phyloP scores from a whole-genome alignment of 2,113 vertebrate genomes.

The Lagopus muta region DNA sequence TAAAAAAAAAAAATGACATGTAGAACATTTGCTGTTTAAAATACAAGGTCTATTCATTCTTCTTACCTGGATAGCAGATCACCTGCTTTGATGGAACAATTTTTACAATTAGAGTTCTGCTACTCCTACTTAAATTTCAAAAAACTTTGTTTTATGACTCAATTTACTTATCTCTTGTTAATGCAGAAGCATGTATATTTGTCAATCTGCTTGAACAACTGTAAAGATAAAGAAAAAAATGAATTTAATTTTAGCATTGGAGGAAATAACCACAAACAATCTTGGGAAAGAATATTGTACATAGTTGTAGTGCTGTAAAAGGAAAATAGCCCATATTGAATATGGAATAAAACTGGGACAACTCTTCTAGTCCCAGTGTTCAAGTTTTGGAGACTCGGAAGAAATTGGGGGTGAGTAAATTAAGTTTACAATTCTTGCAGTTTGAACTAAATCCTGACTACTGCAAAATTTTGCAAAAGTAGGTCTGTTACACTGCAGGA shows the following conservation, averaged over 20 bases:
- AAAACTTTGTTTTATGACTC: background rate
- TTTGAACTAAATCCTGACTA: background rate
- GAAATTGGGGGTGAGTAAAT: background rate
- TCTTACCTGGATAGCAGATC: background rate
- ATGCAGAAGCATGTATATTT: background rate
- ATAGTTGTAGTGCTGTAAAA: background rate
- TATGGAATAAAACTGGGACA: background rate
- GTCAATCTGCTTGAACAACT: background rate
- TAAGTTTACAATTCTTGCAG: background rate
- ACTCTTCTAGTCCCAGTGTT: background rate
- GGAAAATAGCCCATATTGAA: background rate
- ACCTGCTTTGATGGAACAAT: background rate
- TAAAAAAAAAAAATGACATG: background rate
- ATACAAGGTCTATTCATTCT: background rate
- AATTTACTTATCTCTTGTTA: background rate
- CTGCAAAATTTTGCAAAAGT: background rate
- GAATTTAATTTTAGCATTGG: background rate
- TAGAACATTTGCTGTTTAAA: background rate
- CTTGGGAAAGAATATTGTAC: background rate
- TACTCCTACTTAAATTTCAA: background rate
- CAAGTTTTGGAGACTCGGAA: background rate
- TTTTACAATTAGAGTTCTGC: background rate
- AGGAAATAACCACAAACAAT: background rate
- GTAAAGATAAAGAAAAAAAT: background rate
- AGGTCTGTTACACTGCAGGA: background rate